These are phyloP conservation scores for Rhinoderma darwinii DNA, from an alignment of 2,113 vertebrate genomes.

Conservation along the genomic window DNA sequence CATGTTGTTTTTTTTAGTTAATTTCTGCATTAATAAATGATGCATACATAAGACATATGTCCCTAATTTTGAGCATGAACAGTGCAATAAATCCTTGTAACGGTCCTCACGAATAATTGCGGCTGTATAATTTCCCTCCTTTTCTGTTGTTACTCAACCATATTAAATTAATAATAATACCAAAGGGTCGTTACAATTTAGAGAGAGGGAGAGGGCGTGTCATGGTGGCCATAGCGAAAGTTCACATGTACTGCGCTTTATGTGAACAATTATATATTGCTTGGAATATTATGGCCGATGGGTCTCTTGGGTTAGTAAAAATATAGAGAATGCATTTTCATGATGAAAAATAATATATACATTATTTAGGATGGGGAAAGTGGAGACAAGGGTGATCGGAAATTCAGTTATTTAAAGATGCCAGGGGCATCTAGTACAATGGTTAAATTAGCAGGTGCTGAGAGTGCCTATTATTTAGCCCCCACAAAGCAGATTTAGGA, in stretches of 20 bases:
- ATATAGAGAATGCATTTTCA: too few relatives aligned
- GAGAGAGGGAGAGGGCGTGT: too few relatives aligned
- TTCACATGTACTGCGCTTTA: not conserved
- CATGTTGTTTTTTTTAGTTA: not conserved
- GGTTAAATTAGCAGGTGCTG: too few relatives aligned
- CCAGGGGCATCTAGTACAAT: too few relatives aligned
- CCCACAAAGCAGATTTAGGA: too few relatives aligned
- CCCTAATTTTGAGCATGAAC: not conserved
- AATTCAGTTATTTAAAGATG: too few relatives aligned
- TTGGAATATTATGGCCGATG: not conserved
- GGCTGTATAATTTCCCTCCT: not conserved
- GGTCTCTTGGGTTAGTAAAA: too few relatives aligned
- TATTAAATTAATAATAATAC: slow-evolving; percentile 35
- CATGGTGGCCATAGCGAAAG: not conserved
- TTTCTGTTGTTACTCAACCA: slow-evolving; percentile 7
- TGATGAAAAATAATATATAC: too few relatives aligned
- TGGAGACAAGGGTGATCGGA: too few relatives aligned
- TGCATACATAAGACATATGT: slow-evolving; percentile 4
- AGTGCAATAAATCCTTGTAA: slow-evolving; percentile 36
- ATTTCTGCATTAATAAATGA: slow-evolving; percentile 22
- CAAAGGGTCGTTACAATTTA: slow-evolving; percentile 13
- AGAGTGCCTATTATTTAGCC: too few relatives aligned
- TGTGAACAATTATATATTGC: not conserved
- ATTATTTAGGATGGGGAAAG: too few relatives aligned
- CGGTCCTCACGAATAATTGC: not conserved